Base-by-base conservation (phyloP, 2,113 vertebrate species). In the Hemichromis elongatus region DNA sequence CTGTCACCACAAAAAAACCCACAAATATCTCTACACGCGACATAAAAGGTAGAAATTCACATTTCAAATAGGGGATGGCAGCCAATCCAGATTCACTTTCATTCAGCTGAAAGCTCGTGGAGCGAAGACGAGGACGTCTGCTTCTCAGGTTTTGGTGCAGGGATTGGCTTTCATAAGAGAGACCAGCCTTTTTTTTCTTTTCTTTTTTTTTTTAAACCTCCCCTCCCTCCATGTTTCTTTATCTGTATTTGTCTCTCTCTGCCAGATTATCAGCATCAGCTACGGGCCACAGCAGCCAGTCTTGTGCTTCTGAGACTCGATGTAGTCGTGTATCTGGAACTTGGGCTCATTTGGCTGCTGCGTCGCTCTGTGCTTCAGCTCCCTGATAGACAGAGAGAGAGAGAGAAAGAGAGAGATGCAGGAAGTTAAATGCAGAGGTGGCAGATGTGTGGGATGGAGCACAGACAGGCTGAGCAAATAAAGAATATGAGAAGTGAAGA, bases 251-350 rank as follows among this genome's bases (percentile, higher is more conserved):
- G 47, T 89, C 45, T 87, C 56, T 88, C 52, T 82, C 66, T 81
- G 45, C 66, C 42, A n/a, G 66, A 45, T 53, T 75, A 21, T 81
- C 70, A 50, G 59, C 88, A 13, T 77, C 82, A 35, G 59, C 88
- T 98, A 99, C 88, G 92, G 95, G 86, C 95, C 93, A 81, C 99
- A 99, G 94, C 99, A 99, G 95, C 93, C 92, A 28, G 96, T 85
- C 87, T 95, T 98, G 92, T 98, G 96, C 96, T 97, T 98, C 95
- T 98, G 96, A 1, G 97, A 96, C 90, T 99, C 97, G 1, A 99
- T 98, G 87, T 98, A 99, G 86, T 98, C 96, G 0, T 98, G 97
- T 92, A 99, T 98, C 95, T 98, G 97, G 96, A 99, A 99, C 92
- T 96, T 97, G 87, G 97, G 97, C 80, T 98, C 97, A 0, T 97